Evolutionary conservation across 2,888 invertebrate species (phyloP).

Genomic region (Hirudinaria manillensis): DNA sequence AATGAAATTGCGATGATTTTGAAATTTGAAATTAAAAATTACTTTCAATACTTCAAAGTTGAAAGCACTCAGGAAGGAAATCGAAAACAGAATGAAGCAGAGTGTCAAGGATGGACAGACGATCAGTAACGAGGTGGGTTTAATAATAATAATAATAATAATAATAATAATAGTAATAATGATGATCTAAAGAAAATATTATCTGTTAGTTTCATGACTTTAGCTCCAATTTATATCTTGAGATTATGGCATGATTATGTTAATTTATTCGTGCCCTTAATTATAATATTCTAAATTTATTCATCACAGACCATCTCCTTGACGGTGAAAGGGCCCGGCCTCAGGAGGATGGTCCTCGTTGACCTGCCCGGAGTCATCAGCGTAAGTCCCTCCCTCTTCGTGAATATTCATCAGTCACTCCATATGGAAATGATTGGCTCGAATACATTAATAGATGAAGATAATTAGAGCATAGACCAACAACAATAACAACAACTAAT

Average conservation of each 20-base stretch:
- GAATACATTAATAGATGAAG: too few relatives aligned
- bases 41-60: constrained; percentile 56
- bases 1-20: neutral
- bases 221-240: too few relatives aligned
- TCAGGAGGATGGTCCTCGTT: constrained; percentile 95
- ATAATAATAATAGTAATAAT: constrained; percentile 2
- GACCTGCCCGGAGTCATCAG: constrained; percentile 96
- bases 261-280: too few relatives aligned
- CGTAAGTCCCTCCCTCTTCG: constrained; percentile 59
- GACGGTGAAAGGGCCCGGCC: constrained; percentile 93
- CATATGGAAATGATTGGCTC: too few relatives aligned
- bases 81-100: constrained; percentile 74
- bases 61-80: constrained; percentile 73
- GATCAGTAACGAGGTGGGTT: constrained; percentile 75
- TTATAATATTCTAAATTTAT: neutral
- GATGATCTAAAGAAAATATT: too few relatives aligned
- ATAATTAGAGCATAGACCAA: too few relatives aligned
- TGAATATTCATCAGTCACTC: too few relatives aligned
- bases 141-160: neutral
- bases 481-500: too few relatives aligned
- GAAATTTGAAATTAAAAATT: neutral
- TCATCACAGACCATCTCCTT: constrained; percentile 73
- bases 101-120: constrained; percentile 89
- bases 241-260: too few relatives aligned
- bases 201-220: too few relatives aligned